These are phyloP conservation scores for Drusus annulatus DNA, from an alignment of 1,140 invertebrate species.

Conservation along the genomic window DNA sequence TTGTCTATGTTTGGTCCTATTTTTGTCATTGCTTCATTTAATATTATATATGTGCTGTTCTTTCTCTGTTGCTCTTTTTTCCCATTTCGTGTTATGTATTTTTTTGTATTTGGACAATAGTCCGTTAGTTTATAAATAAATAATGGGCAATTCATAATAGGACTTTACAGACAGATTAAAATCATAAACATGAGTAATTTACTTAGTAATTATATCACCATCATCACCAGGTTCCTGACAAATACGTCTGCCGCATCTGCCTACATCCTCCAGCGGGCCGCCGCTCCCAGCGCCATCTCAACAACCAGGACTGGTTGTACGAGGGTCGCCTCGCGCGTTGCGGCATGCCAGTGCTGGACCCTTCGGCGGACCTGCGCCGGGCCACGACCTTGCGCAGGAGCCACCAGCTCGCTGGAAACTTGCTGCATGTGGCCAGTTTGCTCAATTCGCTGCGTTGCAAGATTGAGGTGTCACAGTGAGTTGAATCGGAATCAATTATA, in stretches of 20 bases:
- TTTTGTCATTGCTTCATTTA: no score
- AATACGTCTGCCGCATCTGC: slow-evolving; percentile 92
- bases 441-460: slow-evolving; percentile 83
- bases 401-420: slow-evolving; percentile 80
- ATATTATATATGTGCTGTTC: no score
- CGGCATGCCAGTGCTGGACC: slow-evolving; percentile 57
- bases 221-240: slow-evolving; percentile 83
- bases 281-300: slow-evolving; percentile 80
- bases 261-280: slow-evolving; percentile 82
- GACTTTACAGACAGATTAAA: no score
- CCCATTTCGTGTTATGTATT: no score
- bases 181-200: no score
- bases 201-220: no score
- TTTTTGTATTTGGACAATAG: no score
- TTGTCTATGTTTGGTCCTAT: no score
- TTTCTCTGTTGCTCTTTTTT: no score
- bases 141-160: no score
- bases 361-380: slow-evolving; percentile 67
- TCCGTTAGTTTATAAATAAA: no score
- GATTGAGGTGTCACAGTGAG: slow-evolving; percentile 83
- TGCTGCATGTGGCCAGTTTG: slow-evolving; percentile 78
- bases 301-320: slow-evolving; percentile 91
- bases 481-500: no score
- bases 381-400: slow-evolving; percentile 75
- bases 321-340: slow-evolving; percentile 81